Percentiles rank a stretch among this genome's conserved stretches.
Conservation (phyloP, 2,888 invertebrate species). For the Drosophila rellima region DNA sequence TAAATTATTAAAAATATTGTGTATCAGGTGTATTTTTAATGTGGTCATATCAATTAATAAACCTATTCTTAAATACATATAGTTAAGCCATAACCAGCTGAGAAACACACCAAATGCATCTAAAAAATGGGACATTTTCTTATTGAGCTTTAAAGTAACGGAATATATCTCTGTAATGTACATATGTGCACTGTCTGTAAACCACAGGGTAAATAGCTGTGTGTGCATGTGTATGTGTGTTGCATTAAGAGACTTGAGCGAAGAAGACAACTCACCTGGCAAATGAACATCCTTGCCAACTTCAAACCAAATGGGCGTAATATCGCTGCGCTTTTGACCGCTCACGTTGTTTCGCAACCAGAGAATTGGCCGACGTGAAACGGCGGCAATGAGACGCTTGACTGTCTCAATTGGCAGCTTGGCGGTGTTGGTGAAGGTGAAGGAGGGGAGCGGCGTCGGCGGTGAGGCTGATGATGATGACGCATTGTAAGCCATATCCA, state of each 20-base stretch:
- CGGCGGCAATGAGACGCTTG: constrained; percentile 78
- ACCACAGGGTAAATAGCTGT: neutral
- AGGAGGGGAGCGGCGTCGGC: constrained; percentile 48
- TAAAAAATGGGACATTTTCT: too few species aligned
- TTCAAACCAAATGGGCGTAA: constrained; percentile 77
- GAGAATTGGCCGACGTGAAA: constrained; percentile 74
- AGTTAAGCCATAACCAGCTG: too few species aligned
- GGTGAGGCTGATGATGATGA: constrained; percentile 61
- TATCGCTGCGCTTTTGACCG: constrained; percentile 78
- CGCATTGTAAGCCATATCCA: constrained; percentile 76
- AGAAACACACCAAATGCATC: too few species aligned
- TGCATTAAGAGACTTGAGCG: constrained; percentile 17
- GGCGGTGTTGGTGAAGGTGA: constrained; percentile 77
- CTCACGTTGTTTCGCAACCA: constrained; percentile 76
- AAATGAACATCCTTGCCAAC: constrained; percentile 80
- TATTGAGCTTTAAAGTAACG: neutral
- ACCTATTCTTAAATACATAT: too few species aligned
- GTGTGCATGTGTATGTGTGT: neutral
- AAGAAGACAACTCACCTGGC: constrained; percentile 67
- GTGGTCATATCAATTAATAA: too few species aligned
- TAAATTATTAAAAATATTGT: too few species aligned
- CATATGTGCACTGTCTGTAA: neutral
- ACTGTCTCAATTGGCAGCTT: constrained; percentile 79
- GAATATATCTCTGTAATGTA: neutral
- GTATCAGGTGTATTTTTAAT: too few species aligned